These are phyloP conservation scores for Nestor notabilis DNA, from an alignment of 2,113 vertebrate species.

Conservation along the genomic window DNA sequence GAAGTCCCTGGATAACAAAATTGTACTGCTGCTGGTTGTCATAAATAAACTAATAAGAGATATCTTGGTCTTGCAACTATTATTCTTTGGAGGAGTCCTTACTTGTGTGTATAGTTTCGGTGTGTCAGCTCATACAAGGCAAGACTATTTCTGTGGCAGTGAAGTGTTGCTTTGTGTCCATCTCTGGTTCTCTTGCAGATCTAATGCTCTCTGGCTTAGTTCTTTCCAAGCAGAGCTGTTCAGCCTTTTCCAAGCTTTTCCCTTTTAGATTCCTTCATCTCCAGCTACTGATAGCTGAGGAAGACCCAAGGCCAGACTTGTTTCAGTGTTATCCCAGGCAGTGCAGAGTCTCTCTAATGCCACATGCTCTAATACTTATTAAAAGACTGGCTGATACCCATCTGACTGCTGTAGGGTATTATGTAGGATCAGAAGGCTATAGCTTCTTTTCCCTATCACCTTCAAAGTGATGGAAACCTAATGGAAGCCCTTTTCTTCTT, in stretches of 20 bases:
- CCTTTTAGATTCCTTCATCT: background rate
- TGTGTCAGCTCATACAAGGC: background rate
- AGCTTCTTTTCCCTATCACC: background rate
- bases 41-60: conserved; percentile 21
- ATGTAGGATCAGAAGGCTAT: background rate
- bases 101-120: background rate
- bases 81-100: background rate
- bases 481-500: background rate
- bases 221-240: background rate
- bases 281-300: background rate
- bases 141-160: background rate
- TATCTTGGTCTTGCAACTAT: background rate
- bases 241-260: background rate
- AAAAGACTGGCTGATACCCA: background rate
- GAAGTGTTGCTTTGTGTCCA: background rate
- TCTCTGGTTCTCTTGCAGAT: background rate
- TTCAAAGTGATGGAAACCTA: background rate
- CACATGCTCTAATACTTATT: background rate
- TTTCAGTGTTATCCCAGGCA: background rate
- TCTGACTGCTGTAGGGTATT: background rate
- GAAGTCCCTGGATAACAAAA: conserved; percentile 46
- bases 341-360: background rate
- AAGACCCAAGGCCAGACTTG: background rate
- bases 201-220: background rate
- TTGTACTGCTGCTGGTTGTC: background rate